Evolutionary conservation across 2,797 vertebrate species (phyloP).

Genomic region (Esox masquinongy): DNA sequence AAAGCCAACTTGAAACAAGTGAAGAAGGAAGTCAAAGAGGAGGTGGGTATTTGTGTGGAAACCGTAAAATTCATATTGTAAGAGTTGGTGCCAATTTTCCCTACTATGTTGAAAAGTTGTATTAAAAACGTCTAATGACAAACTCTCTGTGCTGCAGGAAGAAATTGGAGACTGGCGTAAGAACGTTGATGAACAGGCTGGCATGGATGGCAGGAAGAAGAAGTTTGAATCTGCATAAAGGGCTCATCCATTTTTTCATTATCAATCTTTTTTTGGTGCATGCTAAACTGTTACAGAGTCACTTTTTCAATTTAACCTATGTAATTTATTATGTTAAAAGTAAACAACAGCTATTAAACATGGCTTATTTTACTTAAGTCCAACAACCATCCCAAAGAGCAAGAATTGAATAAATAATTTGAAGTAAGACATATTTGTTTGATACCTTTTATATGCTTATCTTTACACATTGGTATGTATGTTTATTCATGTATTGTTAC

Average conservation of each 20-base stretch:
- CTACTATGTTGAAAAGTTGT: neutral
- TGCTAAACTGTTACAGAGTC: neutral
- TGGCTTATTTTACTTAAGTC: neutral
- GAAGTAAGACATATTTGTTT: neutral
- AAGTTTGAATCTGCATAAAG: slow-evolving; percentile 82
- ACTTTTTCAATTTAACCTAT: neutral
- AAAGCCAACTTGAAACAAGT: slow-evolving; percentile 87
- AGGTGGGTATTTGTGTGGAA: slow-evolving; percentile 36
- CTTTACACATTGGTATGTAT: neutral
- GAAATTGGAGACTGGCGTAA: slow-evolving; percentile 87
- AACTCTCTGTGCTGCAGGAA: neutral
- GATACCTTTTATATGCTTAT: neutral
- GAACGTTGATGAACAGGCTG: slow-evolving; percentile 89
- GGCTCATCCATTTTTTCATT: slow-evolving; percentile 10
- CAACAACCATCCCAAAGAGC: neutral
- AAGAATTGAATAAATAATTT: neutral
- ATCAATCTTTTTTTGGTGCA: neutral
- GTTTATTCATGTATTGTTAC: neutral
- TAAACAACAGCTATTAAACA: neutral
- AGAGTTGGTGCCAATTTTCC: neutral
- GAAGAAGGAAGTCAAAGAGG: slow-evolving; percentile 80
- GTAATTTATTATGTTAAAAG: neutral
- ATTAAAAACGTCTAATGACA: neutral
- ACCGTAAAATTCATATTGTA: neutral
- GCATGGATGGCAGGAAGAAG: slow-evolving; percentile 88